Evolutionary conservation across 2,113 vertebrate species (phyloP).

Genomic region (Acanthochromis polyacanthus): DNA sequence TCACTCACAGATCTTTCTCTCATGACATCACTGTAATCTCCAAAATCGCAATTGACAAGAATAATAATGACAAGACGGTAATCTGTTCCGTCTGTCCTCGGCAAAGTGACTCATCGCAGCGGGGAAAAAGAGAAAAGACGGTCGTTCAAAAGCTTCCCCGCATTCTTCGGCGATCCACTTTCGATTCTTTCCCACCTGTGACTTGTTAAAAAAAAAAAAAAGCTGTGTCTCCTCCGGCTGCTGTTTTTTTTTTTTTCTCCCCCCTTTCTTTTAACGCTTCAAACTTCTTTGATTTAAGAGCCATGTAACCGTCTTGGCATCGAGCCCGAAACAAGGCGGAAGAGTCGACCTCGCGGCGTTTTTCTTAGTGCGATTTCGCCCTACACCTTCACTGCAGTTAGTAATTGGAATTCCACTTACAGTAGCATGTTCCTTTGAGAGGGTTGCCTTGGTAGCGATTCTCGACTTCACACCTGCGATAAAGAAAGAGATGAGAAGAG

Average conservation of each 20-base stretch:
- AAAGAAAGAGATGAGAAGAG: slow-evolving; percentile 59
- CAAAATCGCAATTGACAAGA: neutral
- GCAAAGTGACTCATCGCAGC: slow-evolving; percentile 6
- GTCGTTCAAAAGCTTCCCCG: neutral
- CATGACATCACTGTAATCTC: too few species aligned
- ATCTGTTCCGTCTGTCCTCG: neutral
- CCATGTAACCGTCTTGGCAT: slow-evolving; percentile 5
- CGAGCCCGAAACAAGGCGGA: slow-evolving; percentile 32
- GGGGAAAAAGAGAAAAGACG: neutral
- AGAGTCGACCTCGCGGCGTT: slow-evolving; percentile 6
- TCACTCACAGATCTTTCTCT: too few species aligned
- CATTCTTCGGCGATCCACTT: neutral
- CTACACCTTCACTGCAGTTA: neutral
- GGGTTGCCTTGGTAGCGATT: slow-evolving; percentile 99
- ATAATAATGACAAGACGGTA: neutral
- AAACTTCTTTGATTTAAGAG: slow-evolving; percentile 53
- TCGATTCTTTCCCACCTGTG: slow-evolving; percentile 6
- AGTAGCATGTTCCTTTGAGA: slow-evolving; percentile 98
- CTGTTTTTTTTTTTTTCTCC: slow-evolving; percentile 19
- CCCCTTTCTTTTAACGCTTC: slow-evolving; percentile 23
- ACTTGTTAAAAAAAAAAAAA: neutral
- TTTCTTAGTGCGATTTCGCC: neutral
- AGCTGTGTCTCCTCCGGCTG: slow-evolving; percentile 13
- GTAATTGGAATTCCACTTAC: slow-evolving; percentile 87
- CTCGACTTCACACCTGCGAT: slow-evolving; percentile 94